Percentiles rank a stretch among this genome's conserved stretches.
These are phyloP conservation scores for Leptothorax acervorum DNA, from an alignment of 2,888 invertebrate genomes.

Conservation along the genomic window DNA sequence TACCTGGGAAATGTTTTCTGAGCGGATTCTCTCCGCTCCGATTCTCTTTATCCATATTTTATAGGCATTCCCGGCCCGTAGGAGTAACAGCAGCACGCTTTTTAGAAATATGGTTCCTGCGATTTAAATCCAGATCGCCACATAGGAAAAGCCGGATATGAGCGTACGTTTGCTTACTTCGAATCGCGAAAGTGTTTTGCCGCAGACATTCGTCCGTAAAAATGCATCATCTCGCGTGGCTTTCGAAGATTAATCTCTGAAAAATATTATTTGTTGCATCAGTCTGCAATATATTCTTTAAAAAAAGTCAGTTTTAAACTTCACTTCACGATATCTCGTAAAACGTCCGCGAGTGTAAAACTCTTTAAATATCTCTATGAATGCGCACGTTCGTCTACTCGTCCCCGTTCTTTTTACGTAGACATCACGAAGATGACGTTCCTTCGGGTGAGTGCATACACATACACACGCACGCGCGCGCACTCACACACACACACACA, in stretches of 20 bases:
- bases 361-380: constrained; percentile 35
- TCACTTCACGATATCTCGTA: background rate
- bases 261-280: constrained; percentile 34
- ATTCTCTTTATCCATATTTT: constrained; percentile 29
- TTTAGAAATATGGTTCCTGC: constrained; percentile 36
- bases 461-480: background rate
- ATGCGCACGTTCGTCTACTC: constrained; percentile 5
- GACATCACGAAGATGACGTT: constrained; percentile 2
- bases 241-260: constrained; percentile 39
- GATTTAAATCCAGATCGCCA: constrained; percentile 46
- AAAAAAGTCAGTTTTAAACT: constrained; percentile 22
- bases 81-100: constrained; percentile 38
- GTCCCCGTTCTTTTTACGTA: background rate
- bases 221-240: constrained; percentile 12
- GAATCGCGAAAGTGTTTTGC: constrained; percentile 21
- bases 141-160: background rate
- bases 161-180: constrained; percentile 41
- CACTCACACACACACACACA: background rate
- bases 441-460: constrained; percentile 8
- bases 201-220: constrained; percentile 31
- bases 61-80: constrained; percentile 4
- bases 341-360: constrained; percentile 14
- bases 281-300: background rate
- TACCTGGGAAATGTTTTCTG: constrained; percentile 52
- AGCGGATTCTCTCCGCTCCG: constrained; percentile 5